Evolutionary conservation across 2,113 vertebrate species (phyloP), one percentile per base, ranked within the genome.

Genomic region (Triplophysa dalaica): DNA sequence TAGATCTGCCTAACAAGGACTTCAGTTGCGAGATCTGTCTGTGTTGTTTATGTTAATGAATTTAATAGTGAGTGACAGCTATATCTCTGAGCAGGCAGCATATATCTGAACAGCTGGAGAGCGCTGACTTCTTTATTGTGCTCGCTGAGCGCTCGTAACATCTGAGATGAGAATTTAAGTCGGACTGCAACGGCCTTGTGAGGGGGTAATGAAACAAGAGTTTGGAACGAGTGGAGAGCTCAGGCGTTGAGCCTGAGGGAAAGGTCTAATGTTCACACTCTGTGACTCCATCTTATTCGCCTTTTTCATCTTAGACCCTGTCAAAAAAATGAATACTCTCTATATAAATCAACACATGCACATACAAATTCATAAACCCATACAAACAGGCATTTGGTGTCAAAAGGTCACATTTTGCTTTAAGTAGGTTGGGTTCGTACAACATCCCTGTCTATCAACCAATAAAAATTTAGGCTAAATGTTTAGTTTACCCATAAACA

Each of bases 191-290:
- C 60, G 50, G 24, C 60, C 43, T 64, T 50, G 17, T 64, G 58
- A 64, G 22, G n/a, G 60, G 73, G 60, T 75, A 64, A 75, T 75
- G 73, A 75, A 75, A 50, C 73, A 75, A 64, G 50, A 29, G 58
- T 50, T 64, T n/a, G 21, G 8, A 9, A 22, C 22, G 26, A 75
- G 9, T 41, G 4, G 9, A 33, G 24, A 21, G 58, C 22, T 70
- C 67, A 19, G 21, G 45, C 21, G 24, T 48, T 19, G 16, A 52
- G 70, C 70, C 70, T 38, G 70, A 22, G 70, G 70, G 70, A 41
- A 38, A 41, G 22, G 24, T 8, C 68, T 74, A 64, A 52, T 64
- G 24, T 64, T 75, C 43, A 48, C 24, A 43, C 61, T 64, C 22
- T n/a, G 60, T 61, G 56, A 61, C 38, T 58, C 29, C 56, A 61